Percentiles rank a stretch among this genome's conserved stretches.
Conservation (phyloP, 2,888 invertebrate genomes). For the Macaria notata region DNA sequence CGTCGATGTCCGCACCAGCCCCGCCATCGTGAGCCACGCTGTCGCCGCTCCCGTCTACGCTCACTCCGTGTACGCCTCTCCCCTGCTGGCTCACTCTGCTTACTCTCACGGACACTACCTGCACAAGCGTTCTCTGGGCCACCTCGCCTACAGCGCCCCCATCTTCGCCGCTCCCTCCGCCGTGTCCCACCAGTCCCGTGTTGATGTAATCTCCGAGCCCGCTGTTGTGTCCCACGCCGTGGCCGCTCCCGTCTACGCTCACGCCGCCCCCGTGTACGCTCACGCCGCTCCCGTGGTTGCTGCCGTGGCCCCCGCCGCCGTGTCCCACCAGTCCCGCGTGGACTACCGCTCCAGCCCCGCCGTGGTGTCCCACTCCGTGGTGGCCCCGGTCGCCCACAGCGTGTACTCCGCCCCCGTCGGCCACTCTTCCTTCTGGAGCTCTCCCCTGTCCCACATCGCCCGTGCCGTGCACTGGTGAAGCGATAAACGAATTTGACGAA, state of each 20-base stretch:
- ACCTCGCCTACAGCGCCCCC: conserved; percentile 51
- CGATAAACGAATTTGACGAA: conserved; percentile 55
- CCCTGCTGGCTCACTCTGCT: conserved; percentile 14
- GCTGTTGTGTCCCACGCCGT: conserved; percentile 52
- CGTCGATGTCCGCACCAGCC: conserved; percentile 52
- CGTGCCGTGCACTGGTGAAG: conserved; percentile 57
- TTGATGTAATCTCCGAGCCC: conserved; percentile 54
- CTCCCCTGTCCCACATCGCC: conserved; percentile 49
- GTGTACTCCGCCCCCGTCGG: conserved; percentile 49
- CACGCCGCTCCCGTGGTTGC: conserved; percentile 42
- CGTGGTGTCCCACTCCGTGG: conserved; percentile 46
- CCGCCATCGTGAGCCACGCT: conserved; percentile 46
- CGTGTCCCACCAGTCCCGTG: conserved; percentile 77
- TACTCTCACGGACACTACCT: conserved; percentile 46
- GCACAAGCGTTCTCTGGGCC: conserved; percentile 55
- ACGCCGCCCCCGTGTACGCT: conserved; percentile 43
- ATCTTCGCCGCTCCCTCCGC: conserved; percentile 63
- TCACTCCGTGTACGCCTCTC: conserved; percentile 37
- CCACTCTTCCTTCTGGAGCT: conserved; percentile 55
- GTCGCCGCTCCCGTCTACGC: conserved; percentile 38
- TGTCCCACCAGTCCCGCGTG: conserved; percentile 66
- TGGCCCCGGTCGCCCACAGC: conserved; percentile 35
- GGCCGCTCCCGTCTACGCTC: conserved; percentile 41
- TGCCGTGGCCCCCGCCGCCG: conserved; percentile 49
- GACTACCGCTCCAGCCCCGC: conserved; percentile 56